Evolutionary conservation across 2,888 invertebrate species (phyloP), one percentile per base, ranked within the genome.

Genomic region (Flexamia atlantica): DNA sequence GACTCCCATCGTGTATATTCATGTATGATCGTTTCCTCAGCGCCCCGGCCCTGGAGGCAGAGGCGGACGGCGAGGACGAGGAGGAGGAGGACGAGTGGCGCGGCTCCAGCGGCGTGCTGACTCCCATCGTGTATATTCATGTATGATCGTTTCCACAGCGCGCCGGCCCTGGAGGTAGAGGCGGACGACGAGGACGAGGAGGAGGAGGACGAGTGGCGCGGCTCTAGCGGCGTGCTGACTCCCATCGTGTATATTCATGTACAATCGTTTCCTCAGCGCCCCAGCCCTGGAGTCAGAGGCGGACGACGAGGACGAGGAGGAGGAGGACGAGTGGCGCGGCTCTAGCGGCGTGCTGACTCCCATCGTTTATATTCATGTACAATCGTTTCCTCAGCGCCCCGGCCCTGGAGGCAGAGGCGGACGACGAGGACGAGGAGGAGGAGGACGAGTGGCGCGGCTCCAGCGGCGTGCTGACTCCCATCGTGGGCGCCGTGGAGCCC

Each of bases 1-100:
- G 32, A 40, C 42, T 3, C 82, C 82, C n/a, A 72, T 82, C 3
- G 82, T 82, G 23, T n/a, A n/a, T n/a, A n/a, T n/a, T n/a, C n/a
- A n/a, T n/a, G n/a, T n/a, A n/a, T n/a, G n/a, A n/a, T n/a, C n/a
- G n/a, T n/a, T n/a, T n/a, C n/a, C n/a, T n/a, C n/a, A n/a, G n/a
- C n/a, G n/a, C n/a, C n/a, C n/a, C n/a, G n/a, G n/a, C n/a, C n/a
- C n/a, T n/a, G n/a, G n/a, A n/a, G n/a, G n/a, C n/a, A n/a, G n/a
- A n/a, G n/a, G n/a, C n/a, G n/a, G n/a, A n/a, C n/a, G n/a, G n/a
- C n/a, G n/a, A n/a, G n/a, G n/a, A n/a, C n/a, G n/a, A n/a, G n/a
- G n/a, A n/a, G n/a, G n/a, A n/a, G n/a, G n/a, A n/a, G n/a, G n/a
- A n/a, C n/a, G n/a, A n/a, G n/a, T n/a, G n/a, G n/a, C n/a, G n/a